phyloP scores from a whole-genome alignment of 2,113 vertebrate species.

The Odontophorus gujanensis region DNA sequence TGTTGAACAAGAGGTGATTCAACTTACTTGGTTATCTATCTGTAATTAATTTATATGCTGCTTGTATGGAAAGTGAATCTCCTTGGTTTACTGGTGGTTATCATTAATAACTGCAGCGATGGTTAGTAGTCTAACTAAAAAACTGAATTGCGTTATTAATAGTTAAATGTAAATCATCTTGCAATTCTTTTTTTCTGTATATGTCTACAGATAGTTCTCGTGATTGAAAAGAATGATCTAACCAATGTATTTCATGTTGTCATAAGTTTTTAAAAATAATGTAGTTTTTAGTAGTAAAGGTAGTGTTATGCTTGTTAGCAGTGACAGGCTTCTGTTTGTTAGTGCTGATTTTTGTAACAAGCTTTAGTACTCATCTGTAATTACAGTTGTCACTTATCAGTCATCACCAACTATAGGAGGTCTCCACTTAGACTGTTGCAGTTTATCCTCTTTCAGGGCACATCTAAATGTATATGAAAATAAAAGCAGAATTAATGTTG shows the following conservation, averaged over 20 bases:
- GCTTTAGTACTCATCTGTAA: background rate
- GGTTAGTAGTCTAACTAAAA: background rate
- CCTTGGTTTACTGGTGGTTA: background rate
- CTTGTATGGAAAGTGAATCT: background rate
- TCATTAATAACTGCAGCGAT: background rate
- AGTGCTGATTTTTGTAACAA: background rate
- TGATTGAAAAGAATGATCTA: background rate
- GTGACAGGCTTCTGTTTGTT: background rate
- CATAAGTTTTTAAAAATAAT: background rate
- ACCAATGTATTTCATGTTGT: background rate
- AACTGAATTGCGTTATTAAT: background rate
- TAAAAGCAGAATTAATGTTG: background rate
- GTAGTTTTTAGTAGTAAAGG: background rate
- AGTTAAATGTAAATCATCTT: background rate
- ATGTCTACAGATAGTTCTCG: background rate
- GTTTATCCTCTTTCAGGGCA: background rate
- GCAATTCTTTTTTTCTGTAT: background rate
- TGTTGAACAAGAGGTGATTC: background rate
- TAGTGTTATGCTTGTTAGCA: background rate
- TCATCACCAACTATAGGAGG: background rate
- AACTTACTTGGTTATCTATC: background rate
- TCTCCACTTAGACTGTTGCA: background rate
- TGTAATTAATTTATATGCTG: background rate
- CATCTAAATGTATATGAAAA: background rate
- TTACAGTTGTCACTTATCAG: background rate